phyloP scores from a whole-genome alignment of 2,113 vertebrate genomes.

The Melanotaenia duboulayi region DNA sequence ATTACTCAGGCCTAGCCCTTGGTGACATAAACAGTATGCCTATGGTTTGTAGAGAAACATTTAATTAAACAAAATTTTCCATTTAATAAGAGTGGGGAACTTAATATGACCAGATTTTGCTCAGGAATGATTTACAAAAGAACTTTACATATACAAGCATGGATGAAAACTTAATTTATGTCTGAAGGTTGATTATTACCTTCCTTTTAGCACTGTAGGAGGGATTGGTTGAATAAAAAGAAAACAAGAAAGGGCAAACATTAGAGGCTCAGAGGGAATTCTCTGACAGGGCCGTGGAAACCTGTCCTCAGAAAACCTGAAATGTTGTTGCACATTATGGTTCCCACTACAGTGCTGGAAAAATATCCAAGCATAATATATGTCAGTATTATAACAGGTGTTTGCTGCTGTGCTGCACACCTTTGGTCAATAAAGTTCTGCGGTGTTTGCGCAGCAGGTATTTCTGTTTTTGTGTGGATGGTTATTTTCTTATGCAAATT shows the following conservation, averaged over 20 bases:
- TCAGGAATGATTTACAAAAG: not conserved
- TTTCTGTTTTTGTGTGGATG: not conserved
- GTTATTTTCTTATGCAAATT: not conserved
- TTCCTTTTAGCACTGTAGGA: too few relatives aligned
- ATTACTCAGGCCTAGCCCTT: conserved; percentile 4
- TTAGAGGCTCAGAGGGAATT: not conserved
- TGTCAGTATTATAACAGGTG: not conserved
- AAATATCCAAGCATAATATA: not conserved
- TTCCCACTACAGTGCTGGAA: not conserved
- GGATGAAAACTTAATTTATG: conserved; percentile 1
- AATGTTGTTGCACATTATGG: not conserved
- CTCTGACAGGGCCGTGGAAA: not conserved
- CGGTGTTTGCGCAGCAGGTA: not conserved
- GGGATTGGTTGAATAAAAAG: too few relatives aligned
- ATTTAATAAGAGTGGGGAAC: not conserved
- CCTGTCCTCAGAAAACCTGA: not conserved
- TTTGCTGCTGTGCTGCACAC: conserved; percentile 9
- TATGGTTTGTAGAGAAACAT: not conserved
- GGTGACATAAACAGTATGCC: conserved; percentile 4
- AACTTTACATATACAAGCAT: not conserved
- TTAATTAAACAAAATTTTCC: not conserved
- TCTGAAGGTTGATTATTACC: not conserved
- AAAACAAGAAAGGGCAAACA: not conserved
- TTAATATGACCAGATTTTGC: conserved; percentile 3
- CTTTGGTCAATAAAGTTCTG: not conserved